Base-by-base conservation (phyloP, 2,797 vertebrate species). In the Xyrichtys novacula region DNA sequence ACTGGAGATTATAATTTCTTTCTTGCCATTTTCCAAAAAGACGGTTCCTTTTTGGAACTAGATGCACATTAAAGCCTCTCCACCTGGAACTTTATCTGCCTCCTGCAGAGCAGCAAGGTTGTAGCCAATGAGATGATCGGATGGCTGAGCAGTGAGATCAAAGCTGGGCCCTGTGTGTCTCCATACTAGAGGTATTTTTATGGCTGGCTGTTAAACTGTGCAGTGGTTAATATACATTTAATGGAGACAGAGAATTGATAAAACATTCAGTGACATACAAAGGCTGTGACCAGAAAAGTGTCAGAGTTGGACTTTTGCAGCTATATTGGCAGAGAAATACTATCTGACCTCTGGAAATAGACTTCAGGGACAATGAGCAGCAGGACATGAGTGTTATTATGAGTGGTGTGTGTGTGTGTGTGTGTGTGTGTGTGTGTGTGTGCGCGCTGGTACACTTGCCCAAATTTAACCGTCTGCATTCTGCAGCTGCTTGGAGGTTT, bases 321-420 rank as follows among this genome's bases (percentile, higher is more conserved):
- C 81, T 82, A 81, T 78, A 76, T 81, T 83, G 75, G 70, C 81
- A 53, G 40, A 72, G 89, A 81, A 92, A 91, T 65, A 81, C 76
- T 61, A 89, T 87, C 88, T 84, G 81, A 78, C 72, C 82, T 64
- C 89, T 86, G 65, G 64, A 92, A 93, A 92, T 93, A 92, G 85
- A 89, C 86, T 65, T 86, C 85, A 84, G 85, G 86, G 89, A 92
- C 90, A 88, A 90, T 88, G 71, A 74, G 80, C 60, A 68, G 71
- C 63, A 47, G 69, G 84, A 86, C 83, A 78, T 70, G 78, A 64
- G 47, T 66, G 81, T 46, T 65, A 61, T 49, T 69, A 58, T 61
- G n/a, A 25, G 61, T 56, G 23, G 23, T 42, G n/a, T n/a, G n/a
- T n/a, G n/a, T n/a, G n/a, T n/a, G n/a, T n/a, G n/a, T n/a, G n/a